Evolutionary conservation across 2,888 invertebrate species (phyloP).

Genomic region (Perizoma flavofasciatum): DNA sequence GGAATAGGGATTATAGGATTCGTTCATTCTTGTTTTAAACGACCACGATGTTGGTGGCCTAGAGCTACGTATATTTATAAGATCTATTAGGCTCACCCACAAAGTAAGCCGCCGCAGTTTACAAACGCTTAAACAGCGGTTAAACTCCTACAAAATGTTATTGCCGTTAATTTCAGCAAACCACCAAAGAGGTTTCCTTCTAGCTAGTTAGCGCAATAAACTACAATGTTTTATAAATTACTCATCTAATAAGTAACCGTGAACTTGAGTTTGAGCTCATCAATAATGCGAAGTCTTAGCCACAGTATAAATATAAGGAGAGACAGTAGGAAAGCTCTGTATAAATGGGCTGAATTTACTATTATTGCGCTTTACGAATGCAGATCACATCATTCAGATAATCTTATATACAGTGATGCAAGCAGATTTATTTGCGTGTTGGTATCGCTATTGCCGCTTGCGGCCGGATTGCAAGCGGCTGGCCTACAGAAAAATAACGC

Average conservation of each 20-base stretch:
- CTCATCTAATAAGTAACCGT: conserved; percentile 74
- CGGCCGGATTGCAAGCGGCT: no score
- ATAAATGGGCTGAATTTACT: not conserved
- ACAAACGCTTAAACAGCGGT: conserved; percentile 14
- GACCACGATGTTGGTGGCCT: conserved; percentile 20
- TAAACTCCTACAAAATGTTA: conserved; percentile 16
- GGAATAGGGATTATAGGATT: no score
- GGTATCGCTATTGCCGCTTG: no score
- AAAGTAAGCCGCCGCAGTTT: conserved; percentile 27
- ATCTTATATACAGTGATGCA: not conserved
- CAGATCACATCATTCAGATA: not conserved
- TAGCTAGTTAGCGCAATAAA: conserved; percentile 59
- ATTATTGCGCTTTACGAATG: not conserved
- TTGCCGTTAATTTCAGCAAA: conserved; percentile 25
- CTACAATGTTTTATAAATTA: conserved; percentile 71
- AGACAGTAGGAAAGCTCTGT: not conserved
- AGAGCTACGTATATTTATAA: conserved; percentile 6
- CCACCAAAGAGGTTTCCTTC: conserved; percentile 39
- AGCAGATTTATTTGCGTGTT: no score
- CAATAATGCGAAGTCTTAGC: conserved; percentile 78
- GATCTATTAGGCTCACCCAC: not conserved
- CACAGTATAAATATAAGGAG: conserved; percentile 44
- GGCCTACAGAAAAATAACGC: no score
- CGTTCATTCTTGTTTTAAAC: not conserved
- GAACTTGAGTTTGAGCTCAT: conserved; percentile 70